Evolutionary conservation across 2,113 vertebrate genomes (phyloP).

Genomic region (Uropsilus gracilis): DNA sequence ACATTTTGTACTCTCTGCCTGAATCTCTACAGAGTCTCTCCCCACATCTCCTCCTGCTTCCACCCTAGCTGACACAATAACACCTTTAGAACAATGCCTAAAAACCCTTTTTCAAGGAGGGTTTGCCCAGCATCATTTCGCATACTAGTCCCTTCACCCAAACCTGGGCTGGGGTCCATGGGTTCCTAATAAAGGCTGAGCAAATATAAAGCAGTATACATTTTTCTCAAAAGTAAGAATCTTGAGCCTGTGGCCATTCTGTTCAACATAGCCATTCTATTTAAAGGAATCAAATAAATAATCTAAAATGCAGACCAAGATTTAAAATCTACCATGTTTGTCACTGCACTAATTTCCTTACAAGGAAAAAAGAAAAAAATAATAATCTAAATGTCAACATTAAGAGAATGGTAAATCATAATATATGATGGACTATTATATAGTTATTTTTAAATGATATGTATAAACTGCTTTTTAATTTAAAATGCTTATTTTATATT

Average conservation of each 20-base stretch:
- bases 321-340: not conserved
- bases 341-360: not conserved
- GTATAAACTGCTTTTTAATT: constrained; percentile 9
- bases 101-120: not conserved
- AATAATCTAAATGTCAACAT: not conserved
- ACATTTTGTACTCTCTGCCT: not conserved
- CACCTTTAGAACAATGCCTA: not conserved
- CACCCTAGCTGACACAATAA: not conserved
- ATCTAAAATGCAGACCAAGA: constrained; percentile 39
- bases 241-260: too few relatives aligned
- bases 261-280: not conserved
- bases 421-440: not conserved
- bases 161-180: not conserved
- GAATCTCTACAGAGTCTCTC: not conserved
- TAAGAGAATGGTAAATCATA: not conserved
- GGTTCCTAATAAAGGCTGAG: not conserved
- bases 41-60: not conserved
- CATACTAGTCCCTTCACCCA: not conserved
- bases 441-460: not conserved
- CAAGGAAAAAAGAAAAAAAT: not conserved
- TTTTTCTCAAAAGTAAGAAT: not conserved
- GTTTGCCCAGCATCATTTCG: not conserved
- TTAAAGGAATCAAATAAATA: constrained; percentile 22
- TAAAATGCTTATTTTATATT: not conserved
- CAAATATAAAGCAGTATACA: not conserved